Evolutionary conservation across 2,888 invertebrate genomes (phyloP), one percentile per base, ranked within the genome.

Genomic region (Drosophila mimica): DNA sequence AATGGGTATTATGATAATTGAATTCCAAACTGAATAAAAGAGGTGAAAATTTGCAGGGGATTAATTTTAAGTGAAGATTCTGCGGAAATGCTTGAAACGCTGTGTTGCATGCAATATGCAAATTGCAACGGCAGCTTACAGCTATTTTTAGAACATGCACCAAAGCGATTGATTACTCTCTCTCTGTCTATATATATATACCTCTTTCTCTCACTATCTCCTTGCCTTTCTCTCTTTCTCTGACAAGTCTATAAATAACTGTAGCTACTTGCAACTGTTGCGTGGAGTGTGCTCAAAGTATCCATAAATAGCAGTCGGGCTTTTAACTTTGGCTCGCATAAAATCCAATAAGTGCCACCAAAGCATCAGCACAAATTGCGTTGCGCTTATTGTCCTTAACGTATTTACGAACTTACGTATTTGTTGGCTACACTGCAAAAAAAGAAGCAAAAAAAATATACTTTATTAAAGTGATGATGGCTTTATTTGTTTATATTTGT

Each of bases 321-420:
- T 70, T 54, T 81, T 59, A 49, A 59, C 68, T 46, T 38, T 30
- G 48, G 38, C 46, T 20, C 57, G 79, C 88, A 72, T 69, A 62
- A 85, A 85, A 89, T 83, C 91, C 89, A 83, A 83, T 78, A 87
- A 90, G 86, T 86, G 77, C 81, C 67, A 46, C 54, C 60, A 71
- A 66, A 76, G 61, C 72, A 58, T 36, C 65, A n/a, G 34, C 54
- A 74, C 70, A 75, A 90, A 85, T 85, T 87, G 84, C 75, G 64
- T 51, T 49, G 75, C 66, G 84, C 73, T 83, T 79, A 87, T 77
- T 79, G 90, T 65, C 76, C 70, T 74, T 74, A 74, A 62, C 54
- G 64, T 62, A 68, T 77, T 80, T 67, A 71, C 61, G 59, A 63
- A 56, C 54, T 51, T 8, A 11, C 30, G 62, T 56, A 49, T 40